Conservation (phyloP, 2,888 invertebrate species). For the Drosophila nr. perissopoda region DNA sequence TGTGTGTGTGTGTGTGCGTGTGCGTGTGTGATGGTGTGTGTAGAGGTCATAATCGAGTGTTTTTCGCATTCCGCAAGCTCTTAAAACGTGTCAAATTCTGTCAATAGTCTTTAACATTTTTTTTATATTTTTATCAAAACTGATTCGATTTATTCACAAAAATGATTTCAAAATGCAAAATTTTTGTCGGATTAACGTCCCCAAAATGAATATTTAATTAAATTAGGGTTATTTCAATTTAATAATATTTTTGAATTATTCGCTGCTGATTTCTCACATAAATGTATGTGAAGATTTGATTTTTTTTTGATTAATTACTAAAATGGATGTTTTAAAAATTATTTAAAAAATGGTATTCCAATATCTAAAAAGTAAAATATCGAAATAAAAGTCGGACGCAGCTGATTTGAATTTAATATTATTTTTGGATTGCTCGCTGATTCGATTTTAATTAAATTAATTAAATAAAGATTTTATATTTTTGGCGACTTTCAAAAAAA, state of each 20-base stretch:
- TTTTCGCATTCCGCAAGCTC: not conserved
- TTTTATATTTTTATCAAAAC: not conserved
- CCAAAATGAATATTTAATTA: not conserved
- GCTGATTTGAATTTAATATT: not conserved
- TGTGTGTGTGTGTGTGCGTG: not conserved
- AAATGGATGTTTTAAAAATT: not conserved
- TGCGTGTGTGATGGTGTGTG: not conserved
- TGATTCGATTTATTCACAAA: not conserved
- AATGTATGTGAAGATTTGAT: not conserved
- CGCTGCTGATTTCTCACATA: not conserved
- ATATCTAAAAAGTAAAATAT: not conserved
- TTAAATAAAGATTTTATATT: not conserved
- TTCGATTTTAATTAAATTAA: not conserved
- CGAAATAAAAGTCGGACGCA: not conserved
- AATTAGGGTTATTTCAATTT: not conserved
- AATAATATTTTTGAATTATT: not conserved
- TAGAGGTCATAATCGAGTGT: slow-evolving; percentile 6
- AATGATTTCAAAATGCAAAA: fast-evolving
- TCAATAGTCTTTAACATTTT: not conserved
- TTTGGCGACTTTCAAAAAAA: not conserved
- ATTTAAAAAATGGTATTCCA: not conserved
- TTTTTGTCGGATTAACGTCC: not conserved
- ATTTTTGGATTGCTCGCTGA: not conserved
- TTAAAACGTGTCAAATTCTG: not conserved
- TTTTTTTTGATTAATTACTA: not conserved